phyloP scores from a whole-genome alignment of 2,113 vertebrate genomes.

The Merops nubicus region DNA sequence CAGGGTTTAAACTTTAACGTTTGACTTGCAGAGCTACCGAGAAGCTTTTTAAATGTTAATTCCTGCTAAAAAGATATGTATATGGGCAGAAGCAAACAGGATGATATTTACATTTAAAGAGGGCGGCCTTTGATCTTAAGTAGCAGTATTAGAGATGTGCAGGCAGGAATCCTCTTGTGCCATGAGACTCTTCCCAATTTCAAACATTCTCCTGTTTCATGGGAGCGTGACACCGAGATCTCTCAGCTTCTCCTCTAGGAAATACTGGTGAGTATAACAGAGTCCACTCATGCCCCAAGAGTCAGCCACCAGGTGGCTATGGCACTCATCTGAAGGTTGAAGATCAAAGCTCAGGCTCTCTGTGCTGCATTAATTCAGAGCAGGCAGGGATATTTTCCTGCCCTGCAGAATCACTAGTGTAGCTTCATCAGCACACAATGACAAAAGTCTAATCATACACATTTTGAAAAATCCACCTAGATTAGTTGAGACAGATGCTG shows the following conservation, averaged over 20 bases:
- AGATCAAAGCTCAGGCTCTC: not conserved
- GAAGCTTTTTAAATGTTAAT: not conserved
- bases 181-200: not conserved
- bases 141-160: not conserved
- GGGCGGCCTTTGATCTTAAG: not conserved
- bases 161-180: not conserved
- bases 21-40: not conserved
- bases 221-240: not conserved
- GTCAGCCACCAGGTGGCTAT: not conserved
- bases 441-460: not conserved
- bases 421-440: not conserved
- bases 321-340: not conserved
- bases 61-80: not conserved
- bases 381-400: not conserved
- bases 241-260: not conserved
- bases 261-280: not conserved
- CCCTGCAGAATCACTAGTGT: not conserved
- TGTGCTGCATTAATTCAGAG: not conserved
- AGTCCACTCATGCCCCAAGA: not conserved
- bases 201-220: not conserved
- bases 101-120: not conserved
- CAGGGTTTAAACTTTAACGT: not conserved
- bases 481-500: not conserved
- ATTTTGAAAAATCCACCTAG: not conserved
- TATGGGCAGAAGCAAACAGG: not conserved